Conservation (phyloP, 2,888 invertebrate species). For the Argyresthia goedartella region DNA sequence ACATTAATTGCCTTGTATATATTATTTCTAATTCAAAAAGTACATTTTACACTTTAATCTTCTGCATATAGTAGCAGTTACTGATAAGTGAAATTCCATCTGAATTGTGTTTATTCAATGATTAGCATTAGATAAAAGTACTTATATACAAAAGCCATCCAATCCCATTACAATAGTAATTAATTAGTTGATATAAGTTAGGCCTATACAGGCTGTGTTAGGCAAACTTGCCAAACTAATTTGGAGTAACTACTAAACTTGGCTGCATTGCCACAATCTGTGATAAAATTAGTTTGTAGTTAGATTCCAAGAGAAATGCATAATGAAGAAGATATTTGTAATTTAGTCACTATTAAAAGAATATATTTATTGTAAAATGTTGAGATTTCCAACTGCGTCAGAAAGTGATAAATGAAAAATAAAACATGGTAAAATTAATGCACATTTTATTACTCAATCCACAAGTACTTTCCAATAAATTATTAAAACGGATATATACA, state of each 20-base stretch:
- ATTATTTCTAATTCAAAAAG: conserved; percentile 12
- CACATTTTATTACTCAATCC: not conserved
- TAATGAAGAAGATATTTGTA: conserved; percentile 47
- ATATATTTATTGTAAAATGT: conserved; percentile 63
- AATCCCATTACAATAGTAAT: not conserved
- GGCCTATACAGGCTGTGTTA: conserved; percentile 53
- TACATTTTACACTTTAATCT: not conserved
- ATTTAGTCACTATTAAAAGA: conserved; percentile 39
- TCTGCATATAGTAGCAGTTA: not conserved
- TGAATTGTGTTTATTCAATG: not conserved
- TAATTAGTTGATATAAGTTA: conserved; percentile 16
- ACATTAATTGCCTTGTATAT: conserved; percentile 25
- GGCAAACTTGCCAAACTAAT: conserved; percentile 49
- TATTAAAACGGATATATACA: too few relatives aligned
- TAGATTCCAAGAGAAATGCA: conserved; percentile 32
- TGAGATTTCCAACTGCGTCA: conserved; percentile 45
- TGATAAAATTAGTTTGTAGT: conserved; percentile 58
- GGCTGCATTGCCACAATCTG: conserved; percentile 60
- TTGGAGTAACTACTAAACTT: conserved; percentile 37
- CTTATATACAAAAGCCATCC: not conserved
- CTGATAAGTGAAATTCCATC: not conserved
- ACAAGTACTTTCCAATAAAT: too few relatives aligned
- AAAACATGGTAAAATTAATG: conserved; percentile 31
- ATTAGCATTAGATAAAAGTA: not conserved
- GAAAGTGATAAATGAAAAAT: conserved; percentile 59